phyloP scores from a whole-genome alignment of 2,113 vertebrate genomes.

The Rhegmatorhina hoffmannsi region DNA sequence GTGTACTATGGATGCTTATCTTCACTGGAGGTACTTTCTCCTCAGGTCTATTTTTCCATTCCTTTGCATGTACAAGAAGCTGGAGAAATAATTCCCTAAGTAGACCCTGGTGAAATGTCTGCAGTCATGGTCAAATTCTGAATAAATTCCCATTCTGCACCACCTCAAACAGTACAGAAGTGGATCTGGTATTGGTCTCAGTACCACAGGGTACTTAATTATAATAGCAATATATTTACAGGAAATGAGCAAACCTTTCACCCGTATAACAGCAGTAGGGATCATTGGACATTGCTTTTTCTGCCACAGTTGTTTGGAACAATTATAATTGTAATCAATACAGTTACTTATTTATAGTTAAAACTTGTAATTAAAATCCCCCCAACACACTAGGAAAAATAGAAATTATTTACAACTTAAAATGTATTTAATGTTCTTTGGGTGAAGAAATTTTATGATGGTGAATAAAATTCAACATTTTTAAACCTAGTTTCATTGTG shows the following conservation, averaged over 20 bases:
- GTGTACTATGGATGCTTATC: not conserved
- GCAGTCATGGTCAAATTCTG: not conserved
- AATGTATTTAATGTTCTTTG: not conserved
- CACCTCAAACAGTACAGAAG: not conserved
- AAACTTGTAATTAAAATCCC: not conserved
- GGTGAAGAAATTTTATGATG: not conserved
- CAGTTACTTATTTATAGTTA: not conserved
- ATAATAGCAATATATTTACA: not conserved
- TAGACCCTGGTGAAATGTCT: not conserved
- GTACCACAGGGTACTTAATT: not conserved
- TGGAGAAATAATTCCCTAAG: not conserved
- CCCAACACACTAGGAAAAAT: not conserved
- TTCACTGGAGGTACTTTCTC: not conserved
- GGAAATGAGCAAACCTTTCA: not conserved
- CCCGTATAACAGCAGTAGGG: not conserved
- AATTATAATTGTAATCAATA: not conserved
- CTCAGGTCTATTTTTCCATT: not conserved
- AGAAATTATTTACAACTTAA: not conserved
- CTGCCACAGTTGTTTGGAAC: not conserved
- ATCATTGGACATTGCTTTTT: not conserved
- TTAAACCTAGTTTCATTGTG: conserved; percentile 7
- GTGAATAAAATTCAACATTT: conserved; percentile 23
- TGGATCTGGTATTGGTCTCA: not conserved
- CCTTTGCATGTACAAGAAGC: not conserved
- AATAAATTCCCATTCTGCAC: not conserved